A percentile compares a stretch with the other conserved stretches of the same genome.
Evolutionary conservation across 64 coral and sea anemone species (phyloP).

Genomic region (Pocillopora damicornis): DNA sequence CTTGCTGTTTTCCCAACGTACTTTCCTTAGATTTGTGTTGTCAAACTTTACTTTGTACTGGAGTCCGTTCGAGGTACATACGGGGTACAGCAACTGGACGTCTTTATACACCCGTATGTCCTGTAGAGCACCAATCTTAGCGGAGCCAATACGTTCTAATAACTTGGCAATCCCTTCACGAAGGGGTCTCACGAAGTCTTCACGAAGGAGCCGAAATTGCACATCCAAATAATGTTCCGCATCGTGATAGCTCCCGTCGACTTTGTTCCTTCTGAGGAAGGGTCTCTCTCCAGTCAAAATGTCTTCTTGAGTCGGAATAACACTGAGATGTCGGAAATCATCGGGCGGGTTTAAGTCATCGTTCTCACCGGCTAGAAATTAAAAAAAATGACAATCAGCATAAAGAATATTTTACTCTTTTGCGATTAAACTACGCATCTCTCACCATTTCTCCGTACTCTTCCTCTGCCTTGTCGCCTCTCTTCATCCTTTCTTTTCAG

Average conservation of each 20-base stretch:
- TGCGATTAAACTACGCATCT: neutral
- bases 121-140: conserved; percentile 20
- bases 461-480: conserved; percentile 4
- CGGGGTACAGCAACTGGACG: conserved; percentile 35
- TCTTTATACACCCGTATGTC: conserved; percentile 70
- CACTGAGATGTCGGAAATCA: conserved; percentile 56
- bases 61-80: conserved; percentile 48
- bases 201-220: conserved; percentile 72
- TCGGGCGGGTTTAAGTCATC: conserved; percentile 53
- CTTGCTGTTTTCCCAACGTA: conserved; percentile 72
- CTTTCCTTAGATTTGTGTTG: conserved; percentile 9
- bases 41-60: conserved; percentile 51
- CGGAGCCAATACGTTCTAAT: conserved; percentile 6
- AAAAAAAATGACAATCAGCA: neutral
- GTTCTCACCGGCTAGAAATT: neutral
- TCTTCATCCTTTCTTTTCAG: conserved; percentile 48
- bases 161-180: conserved; percentile 61
- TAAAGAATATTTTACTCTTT: neutral
- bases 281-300: conserved; percentile 24
- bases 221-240: conserved; percentile 84
- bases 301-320: conserved; percentile 59
- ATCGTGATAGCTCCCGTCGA: conserved; percentile 47
- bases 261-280: conserved; percentile 67
- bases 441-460: conserved; percentile 13
- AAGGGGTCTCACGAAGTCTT: conserved; percentile 69